Evolutionary conservation across 1,140 invertebrate species (phyloP).

Genomic region (Drosophila elegans): DNA sequence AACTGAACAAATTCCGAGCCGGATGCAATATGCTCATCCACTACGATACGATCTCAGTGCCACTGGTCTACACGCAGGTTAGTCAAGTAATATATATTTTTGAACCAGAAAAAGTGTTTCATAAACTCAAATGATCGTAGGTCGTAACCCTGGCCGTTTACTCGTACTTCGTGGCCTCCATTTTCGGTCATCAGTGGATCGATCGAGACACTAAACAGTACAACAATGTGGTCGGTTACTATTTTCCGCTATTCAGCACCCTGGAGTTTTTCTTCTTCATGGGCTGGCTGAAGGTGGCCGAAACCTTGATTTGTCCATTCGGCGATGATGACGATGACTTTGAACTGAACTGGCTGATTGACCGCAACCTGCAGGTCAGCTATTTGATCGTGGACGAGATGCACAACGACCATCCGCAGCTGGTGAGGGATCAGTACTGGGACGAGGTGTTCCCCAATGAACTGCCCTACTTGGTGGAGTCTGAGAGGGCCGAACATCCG

Average conservation of each 20-base stretch:
- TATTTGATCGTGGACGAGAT: conserved; percentile 97
- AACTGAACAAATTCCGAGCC: conserved; percentile 94
- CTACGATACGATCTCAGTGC: conserved; percentile 96
- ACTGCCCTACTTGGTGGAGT: conserved; percentile 86
- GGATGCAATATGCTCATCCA: conserved; percentile 92
- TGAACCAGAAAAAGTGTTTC: too few relatives aligned
- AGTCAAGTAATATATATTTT: neutral
- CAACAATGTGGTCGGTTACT: conserved; percentile 87
- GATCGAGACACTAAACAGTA: conserved; percentile 76
- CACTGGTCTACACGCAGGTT: conserved; percentile 95
- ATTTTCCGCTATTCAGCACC: conserved; percentile 94
- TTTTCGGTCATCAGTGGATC: conserved; percentile 93
- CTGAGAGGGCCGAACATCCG: conserved; percentile 58
- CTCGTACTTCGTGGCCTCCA: conserved; percentile 91
- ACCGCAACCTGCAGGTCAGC: conserved; percentile 93
- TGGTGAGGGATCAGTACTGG: conserved; percentile 95
- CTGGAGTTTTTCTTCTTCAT: conserved; percentile 94
- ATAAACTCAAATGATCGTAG: neutral
- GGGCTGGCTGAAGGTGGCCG: conserved; percentile 94
- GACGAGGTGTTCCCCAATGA: conserved; percentile 93
- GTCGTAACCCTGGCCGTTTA: conserved; percentile 97
- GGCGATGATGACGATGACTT: conserved; percentile 94
- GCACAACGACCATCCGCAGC: conserved; percentile 95
- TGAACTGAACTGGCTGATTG: conserved; percentile 93
- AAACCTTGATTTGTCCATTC: conserved; percentile 92